phyloP scores from a whole-genome alignment of 1,140 invertebrate species.

The Bombus cullumanus region DNA sequence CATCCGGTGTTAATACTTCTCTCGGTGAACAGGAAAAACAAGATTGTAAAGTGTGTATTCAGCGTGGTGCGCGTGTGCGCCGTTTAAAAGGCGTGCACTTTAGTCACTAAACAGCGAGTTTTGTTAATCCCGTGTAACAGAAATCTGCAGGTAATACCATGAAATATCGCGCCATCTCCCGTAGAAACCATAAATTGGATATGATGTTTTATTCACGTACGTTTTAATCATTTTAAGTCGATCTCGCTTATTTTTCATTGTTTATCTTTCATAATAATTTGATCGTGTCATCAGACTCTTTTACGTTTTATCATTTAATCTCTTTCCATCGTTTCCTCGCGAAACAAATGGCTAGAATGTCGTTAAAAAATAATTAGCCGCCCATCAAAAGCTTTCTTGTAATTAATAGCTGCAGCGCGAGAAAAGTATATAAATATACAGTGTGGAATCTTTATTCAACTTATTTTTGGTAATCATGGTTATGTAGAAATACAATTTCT shows the following conservation, averaged over 20 bases:
- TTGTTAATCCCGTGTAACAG: background rate
- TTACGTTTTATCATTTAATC: background rate
- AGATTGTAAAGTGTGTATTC: constrained; percentile 19
- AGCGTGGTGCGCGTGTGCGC: background rate
- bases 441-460: background rate
- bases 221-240: background rate
- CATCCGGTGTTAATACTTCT: constrained; percentile 35
- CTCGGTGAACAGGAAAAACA: constrained; percentile 24
- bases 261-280: background rate
- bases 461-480: no score
- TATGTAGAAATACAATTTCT: no score
- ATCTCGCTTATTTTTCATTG: background rate
- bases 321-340: background rate
- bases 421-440: background rate
- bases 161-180: background rate
- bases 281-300: background rate
- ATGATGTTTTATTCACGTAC: background rate
- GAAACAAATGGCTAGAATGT: background rate
- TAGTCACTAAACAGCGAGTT: constrained; percentile 1
- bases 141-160: background rate
- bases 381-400: background rate
- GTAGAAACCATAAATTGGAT: background rate
- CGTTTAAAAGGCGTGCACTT: constrained; percentile 8
- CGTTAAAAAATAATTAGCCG: constrained; percentile 30
- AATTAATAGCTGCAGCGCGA: background rate